phyloP scores from a whole-genome alignment of 2,113 vertebrate species.

The Rhineura floridana region DNA sequence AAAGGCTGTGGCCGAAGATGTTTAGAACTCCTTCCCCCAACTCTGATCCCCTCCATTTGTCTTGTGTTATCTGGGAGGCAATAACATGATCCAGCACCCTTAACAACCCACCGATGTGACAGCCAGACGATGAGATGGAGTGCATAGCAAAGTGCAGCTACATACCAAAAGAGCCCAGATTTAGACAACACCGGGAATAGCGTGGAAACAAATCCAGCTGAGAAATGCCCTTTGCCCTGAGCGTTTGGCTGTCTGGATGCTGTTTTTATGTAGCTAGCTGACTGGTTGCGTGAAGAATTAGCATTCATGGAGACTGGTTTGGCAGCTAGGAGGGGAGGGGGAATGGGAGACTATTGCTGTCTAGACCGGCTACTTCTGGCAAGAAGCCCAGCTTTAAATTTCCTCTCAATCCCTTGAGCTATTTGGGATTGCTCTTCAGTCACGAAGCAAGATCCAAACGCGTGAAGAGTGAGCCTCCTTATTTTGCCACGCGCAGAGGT shows the following conservation, averaged over 20 bases:
- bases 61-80: background rate
- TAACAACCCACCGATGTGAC: background rate
- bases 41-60: background rate
- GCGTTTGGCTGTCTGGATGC: background rate
- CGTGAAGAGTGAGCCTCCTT: background rate
- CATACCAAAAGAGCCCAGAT: background rate
- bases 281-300: conserved; percentile 6
- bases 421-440: background rate
- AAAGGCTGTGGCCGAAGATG: background rate
- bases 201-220: background rate
- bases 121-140: background rate
- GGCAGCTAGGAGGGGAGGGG: background rate
- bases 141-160: background rate
- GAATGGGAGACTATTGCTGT: background rate
- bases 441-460: background rate
- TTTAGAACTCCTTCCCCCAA: background rate
- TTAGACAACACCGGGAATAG: background rate
- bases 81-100: background rate
- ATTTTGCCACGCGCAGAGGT: background rate
- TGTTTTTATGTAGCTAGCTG: background rate
- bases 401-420: background rate
- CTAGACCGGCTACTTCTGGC: conserved; percentile 19
- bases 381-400: conserved; percentile 2
- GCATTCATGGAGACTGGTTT: conserved; percentile 2
- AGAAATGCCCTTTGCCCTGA: conserved; percentile 20